Evolutionary conservation across 2,113 vertebrate genomes (phyloP).

Genomic region (Hassar affinis): DNA sequence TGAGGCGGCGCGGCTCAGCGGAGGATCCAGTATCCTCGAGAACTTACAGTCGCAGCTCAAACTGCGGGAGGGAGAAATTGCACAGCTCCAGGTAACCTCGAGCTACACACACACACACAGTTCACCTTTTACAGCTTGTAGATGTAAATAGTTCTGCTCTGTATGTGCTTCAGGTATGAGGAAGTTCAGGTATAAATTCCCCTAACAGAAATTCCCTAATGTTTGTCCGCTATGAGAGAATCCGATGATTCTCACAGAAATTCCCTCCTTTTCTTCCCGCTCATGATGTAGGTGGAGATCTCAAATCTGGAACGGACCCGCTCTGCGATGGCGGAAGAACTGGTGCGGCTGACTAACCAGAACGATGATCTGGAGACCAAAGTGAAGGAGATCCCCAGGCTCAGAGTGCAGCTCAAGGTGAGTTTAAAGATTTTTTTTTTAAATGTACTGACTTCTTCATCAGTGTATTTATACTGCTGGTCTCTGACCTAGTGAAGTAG

Average conservation of each 20-base stretch:
- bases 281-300: constrained; percentile 84
- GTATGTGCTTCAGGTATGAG: neutral
- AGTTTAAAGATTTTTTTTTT: constrained; percentile 27
- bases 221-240: neutral
- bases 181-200: neutral
- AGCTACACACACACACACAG: neutral
- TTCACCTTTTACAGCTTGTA: too few relatives aligned
- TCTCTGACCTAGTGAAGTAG: neutral
- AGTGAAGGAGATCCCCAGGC: constrained; percentile 86
- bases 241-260: too few relatives aligned
- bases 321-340: constrained; percentile 90
- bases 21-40: constrained; percentile 94
- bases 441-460: neutral
- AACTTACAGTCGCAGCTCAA: constrained; percentile 96
- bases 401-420: constrained; percentile 86
- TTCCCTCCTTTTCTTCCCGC: neutral
- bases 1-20: constrained; percentile 87
- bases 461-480: neutral
- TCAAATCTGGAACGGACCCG: constrained; percentile 88
- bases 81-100: constrained; percentile 87
- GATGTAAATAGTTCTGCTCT: neutral
- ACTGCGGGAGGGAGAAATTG: constrained; percentile 90
- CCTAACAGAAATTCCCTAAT: neutral
- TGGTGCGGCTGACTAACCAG: constrained; percentile 92
- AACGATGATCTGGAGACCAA: constrained; percentile 95